Evolutionary conservation across 2,797 vertebrate genomes (phyloP), one percentile per base, ranked within the genome.

Genomic region (Gallinago nigripennis): DNA sequence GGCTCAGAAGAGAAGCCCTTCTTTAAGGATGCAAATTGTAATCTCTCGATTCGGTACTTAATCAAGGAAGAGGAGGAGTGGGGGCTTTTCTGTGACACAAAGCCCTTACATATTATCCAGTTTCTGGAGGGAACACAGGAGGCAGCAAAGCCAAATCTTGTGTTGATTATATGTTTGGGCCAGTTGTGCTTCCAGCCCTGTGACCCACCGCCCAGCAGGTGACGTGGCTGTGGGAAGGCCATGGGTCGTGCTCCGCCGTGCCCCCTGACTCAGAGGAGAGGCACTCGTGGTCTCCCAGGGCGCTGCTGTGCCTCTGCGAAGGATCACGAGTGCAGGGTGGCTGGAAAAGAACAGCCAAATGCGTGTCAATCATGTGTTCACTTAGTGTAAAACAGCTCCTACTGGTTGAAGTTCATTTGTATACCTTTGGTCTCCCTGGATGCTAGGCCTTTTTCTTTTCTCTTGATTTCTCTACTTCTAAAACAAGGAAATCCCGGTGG

Each of bases 321-420:
- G 50, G 11, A 7, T 57, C 27, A 3, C 24, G 4, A 3, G 21
- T 1, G 1, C 3, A 0, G 31, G 15, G 35, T 3, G 35, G 24
- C 35, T 25, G 78, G 41, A 20, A 17, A 23, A 41, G 80, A 68
- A 1, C 45, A 23, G 54, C 50, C 2, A 11, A 6, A 13, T 5
- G 24, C 7, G 16, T 4, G 6, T 50, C 33, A 4, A 11, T 35
- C 0, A 0, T 7, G 30, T 11, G 46, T 21, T 61, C 3, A 0
- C 27, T 53, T 16, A 6, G 6, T 43, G 23, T 31, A 20, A 66
- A 77, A 23, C 20, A 4, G 31, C 37, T 27, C 30, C 12, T 27
- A 0, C 33, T 24, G 43, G 9, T 0, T 48, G 24, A 17, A 76
- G 68, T 63, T 50, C 17, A 1, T 20, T 23, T 33, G 48, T 25